phyloP scores from a whole-genome alignment of 2,888 invertebrate species.

The Lithosia quadra region DNA sequence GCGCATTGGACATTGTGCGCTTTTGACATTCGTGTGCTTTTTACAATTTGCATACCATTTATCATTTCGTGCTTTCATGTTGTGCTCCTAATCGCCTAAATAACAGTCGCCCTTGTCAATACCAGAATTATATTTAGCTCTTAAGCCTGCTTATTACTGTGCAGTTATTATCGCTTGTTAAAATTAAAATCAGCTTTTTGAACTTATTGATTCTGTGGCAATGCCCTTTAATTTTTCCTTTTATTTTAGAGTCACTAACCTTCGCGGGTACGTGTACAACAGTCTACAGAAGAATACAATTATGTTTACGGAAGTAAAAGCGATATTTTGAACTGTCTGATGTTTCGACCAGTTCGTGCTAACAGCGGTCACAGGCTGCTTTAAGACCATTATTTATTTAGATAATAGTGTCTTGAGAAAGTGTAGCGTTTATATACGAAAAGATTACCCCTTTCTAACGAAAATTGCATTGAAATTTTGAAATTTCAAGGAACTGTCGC shows the following conservation, averaged over 20 bases:
- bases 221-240: constrained; percentile 2
- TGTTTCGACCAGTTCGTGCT: not conserved
- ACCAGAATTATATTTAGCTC: not conserved
- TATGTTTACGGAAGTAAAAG: not conserved
- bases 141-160: not conserved
- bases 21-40: too few species aligned
- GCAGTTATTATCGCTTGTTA: not conserved
- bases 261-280: not conserved
- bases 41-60: too few species aligned
- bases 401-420: not conserved
- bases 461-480: not conserved
- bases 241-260: not conserved
- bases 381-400: too few species aligned
- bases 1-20: too few species aligned
- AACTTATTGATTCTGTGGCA: not conserved
- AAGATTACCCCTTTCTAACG: too few species aligned
- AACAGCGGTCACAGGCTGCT: not conserved
- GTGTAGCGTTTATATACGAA: not conserved
- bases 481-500: not conserved
- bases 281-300: not conserved
- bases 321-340: not conserved
- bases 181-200: not conserved
- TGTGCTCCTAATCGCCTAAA: too few species aligned
- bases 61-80: too few species aligned
- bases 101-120: not conserved